phyloP scores from a whole-genome alignment of 2,797 vertebrate genomes.

The Artibeus jamaicensis region DNA sequence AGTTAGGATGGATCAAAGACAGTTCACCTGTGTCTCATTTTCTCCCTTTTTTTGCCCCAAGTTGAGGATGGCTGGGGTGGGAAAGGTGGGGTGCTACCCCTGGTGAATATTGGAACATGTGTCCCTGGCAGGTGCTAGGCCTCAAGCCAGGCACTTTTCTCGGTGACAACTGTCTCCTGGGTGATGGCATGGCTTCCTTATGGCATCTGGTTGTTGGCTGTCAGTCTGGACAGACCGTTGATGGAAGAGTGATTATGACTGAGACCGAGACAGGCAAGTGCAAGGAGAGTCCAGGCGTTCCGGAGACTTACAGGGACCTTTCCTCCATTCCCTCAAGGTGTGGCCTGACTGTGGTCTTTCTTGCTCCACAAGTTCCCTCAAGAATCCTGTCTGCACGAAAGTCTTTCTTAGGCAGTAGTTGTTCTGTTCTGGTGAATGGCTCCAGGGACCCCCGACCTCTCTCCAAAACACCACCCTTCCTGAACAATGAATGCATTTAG shows the following conservation, averaged over 20 bases:
- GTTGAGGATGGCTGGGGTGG: not conserved
- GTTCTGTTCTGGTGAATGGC: not conserved
- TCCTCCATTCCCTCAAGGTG: not conserved
- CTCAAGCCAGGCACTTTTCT: not conserved
- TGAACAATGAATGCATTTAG: not conserved
- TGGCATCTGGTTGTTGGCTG: not conserved
- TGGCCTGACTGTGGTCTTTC: not conserved
- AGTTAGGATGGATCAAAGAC: not conserved
- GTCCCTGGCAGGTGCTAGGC: not conserved
- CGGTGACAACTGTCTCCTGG: not conserved
- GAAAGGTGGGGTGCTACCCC: not conserved
- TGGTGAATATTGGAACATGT: no score
- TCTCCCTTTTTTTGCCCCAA: not conserved
- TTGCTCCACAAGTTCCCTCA: fast-evolving
- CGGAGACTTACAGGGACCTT: not conserved
- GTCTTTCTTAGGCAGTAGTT: not conserved
- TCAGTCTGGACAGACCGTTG: not conserved
- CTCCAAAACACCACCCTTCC: not conserved
- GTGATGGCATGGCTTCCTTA: not conserved
- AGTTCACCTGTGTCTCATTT: not conserved
- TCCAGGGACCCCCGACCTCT: not conserved
- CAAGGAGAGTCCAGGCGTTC: not conserved
- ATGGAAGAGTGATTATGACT: not conserved
- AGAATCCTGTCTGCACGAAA: not conserved
- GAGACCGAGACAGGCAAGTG: not conserved